Percentiles rank a stretch among this genome's conserved stretches.
These are phyloP conservation scores for Tretioscincus oriximinensis DNA, from an alignment of 2,113 vertebrate species.

Conservation along the genomic window DNA sequence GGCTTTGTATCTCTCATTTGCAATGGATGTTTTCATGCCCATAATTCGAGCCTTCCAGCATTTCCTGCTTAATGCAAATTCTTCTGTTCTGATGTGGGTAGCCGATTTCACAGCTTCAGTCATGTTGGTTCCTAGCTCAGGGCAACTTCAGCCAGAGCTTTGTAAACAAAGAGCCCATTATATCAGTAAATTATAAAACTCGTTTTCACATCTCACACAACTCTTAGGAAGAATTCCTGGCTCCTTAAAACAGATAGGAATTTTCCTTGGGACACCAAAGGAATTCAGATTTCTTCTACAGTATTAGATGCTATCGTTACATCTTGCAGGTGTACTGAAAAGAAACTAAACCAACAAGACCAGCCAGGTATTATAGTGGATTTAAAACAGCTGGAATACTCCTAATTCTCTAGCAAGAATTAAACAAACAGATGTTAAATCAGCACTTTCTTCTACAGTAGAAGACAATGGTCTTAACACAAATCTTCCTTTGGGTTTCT, in stretches of 20 bases:
- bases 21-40: slow-evolving; percentile 22
- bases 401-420: background rate
- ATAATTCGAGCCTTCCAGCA: slow-evolving; percentile 19
- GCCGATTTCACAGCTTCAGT: slow-evolving; percentile 20
- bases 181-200: background rate
- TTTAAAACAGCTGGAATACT: background rate
- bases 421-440: background rate
- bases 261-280: background rate
- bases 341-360: background rate
- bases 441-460: background rate
- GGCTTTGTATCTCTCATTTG: background rate
- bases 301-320: background rate
- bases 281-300: background rate
- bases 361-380: background rate
- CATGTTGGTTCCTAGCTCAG: slow-evolving; percentile 23
- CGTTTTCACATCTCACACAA: background rate
- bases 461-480: background rate
- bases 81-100: background rate
- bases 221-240: background rate
- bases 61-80: slow-evolving; percentile 16
- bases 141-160: slow-evolving; percentile 9
- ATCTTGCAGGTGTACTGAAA: background rate
- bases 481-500: background rate
- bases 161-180: slow-evolving; percentile 10
- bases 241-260: background rate